Conservation (phyloP, 2,113 vertebrate genomes). For the Cynopterus brachyotis region DNA sequence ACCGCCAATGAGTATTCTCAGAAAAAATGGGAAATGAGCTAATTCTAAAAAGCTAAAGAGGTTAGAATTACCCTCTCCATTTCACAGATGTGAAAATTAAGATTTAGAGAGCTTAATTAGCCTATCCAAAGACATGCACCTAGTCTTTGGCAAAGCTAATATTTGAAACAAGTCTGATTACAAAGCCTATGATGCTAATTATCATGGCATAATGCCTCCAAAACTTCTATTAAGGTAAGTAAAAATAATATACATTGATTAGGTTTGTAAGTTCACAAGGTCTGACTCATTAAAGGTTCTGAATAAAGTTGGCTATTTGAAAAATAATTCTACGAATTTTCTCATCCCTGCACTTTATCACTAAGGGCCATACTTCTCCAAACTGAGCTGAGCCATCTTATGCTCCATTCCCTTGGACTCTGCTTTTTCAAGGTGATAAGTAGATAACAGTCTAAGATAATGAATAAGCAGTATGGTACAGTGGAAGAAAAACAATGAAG, state of each 20-base stretch:
- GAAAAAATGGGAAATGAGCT: too few species aligned
- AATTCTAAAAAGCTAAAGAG: not conserved
- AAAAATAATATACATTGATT: not conserved
- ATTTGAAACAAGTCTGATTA: not conserved
- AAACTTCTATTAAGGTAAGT: not conserved
- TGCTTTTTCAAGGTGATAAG: not conserved
- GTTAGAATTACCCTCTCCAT: not conserved
- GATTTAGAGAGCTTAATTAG: not conserved
- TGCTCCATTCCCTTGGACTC: not conserved
- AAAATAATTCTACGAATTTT: not conserved
- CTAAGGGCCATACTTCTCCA: not conserved
- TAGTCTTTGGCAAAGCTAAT: not conserved
- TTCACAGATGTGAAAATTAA: not conserved
- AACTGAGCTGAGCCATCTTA: too few species aligned
- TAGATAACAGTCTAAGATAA: not conserved
- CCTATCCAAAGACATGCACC: not conserved
- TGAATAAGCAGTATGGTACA: not conserved
- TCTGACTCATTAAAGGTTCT: not conserved
- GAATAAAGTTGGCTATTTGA: not conserved
- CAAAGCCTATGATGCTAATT: not conserved
- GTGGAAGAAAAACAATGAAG: not conserved
- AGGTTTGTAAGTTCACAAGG: not conserved
- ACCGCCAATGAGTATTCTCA: too few species aligned
- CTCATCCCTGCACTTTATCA: not conserved
- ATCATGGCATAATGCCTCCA: not conserved